Percentiles rank a stretch among this genome's conserved stretches.
Conservation (phyloP, 2,797 vertebrate species). For the Poecilia gillii region DNA sequence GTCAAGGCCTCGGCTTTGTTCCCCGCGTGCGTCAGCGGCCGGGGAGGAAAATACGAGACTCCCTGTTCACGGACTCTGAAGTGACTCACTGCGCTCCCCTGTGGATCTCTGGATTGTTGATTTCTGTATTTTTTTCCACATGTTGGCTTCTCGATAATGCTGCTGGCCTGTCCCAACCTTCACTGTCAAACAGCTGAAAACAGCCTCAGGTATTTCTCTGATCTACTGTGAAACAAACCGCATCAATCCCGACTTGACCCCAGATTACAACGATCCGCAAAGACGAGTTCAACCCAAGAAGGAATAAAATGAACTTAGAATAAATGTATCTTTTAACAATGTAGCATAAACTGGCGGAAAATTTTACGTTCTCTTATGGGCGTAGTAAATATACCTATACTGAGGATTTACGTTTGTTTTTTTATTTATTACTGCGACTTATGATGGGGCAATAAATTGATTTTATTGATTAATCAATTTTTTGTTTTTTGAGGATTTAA, state of each 20-base stretch:
- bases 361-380: not conserved
- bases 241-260: conserved; percentile 38
- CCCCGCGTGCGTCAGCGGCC: conserved; percentile 26
- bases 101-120: conserved; percentile 30
- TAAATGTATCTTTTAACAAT: not conserved
- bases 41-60: conserved; percentile 44
- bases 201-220: conserved; percentile 82
- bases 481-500: no score
- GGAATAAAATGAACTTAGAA: not conserved
- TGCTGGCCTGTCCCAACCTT: conserved; percentile 59
- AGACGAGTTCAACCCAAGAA: conserved; percentile 5
- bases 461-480: not conserved
- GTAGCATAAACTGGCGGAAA: not conserved
- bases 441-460: no score
- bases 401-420: not conserved
- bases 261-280: conserved; percentile 21
- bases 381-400: not conserved
- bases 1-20: conserved; percentile 38
- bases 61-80: conserved; percentile 28
- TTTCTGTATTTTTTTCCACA: conserved; percentile 9
- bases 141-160: conserved; percentile 47
- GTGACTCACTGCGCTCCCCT: conserved; percentile 29
- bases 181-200: conserved; percentile 74
- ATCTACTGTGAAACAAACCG: conserved; percentile 80
- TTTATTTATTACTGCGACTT: not conserved